A percentile compares a stretch with the other conserved stretches of the same genome.
Evolutionary conservation across 2,888 invertebrate genomes (phyloP).

Genomic region (Platycheirus albimanus): DNA sequence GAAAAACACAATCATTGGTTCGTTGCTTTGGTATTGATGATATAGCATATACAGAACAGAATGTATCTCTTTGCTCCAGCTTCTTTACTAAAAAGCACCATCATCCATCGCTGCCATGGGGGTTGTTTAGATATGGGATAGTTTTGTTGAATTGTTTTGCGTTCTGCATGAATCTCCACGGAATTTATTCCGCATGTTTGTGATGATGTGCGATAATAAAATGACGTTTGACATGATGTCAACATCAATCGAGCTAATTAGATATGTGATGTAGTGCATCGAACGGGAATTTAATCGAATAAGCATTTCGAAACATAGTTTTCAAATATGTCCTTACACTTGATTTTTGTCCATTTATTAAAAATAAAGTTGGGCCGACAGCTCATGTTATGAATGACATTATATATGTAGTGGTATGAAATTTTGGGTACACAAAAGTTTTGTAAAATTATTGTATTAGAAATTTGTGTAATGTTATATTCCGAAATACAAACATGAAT

Average conservation of each 20-base stretch:
- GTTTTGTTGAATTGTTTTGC: constrained; percentile 23
- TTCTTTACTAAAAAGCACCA: constrained; percentile 1
- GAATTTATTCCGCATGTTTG: not conserved
- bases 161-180: constrained; percentile 18
- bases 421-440: too few relatives aligned
- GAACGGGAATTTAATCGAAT: constrained; percentile 19
- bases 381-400: too few relatives aligned
- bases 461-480: too few relatives aligned
- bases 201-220: constrained; percentile 23
- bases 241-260: constrained; percentile 53
- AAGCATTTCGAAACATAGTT: not conserved
- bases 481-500: too few relatives aligned
- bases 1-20: not conserved
- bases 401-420: too few relatives aligned
- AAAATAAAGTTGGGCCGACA: too few relatives aligned
- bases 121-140: not conserved
- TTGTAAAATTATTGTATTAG: too few relatives aligned
- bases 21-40: not conserved
- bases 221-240: constrained; percentile 52
- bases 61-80: constrained; percentile 9
- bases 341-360: too few relatives aligned
- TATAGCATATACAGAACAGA: not conserved
- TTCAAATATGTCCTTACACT: too few relatives aligned
- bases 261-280: constrained; percentile 9
- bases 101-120: not conserved